phyloP scores from a whole-genome alignment of 2,113 vertebrate species.

The Hyperoodon ampullatus region DNA sequence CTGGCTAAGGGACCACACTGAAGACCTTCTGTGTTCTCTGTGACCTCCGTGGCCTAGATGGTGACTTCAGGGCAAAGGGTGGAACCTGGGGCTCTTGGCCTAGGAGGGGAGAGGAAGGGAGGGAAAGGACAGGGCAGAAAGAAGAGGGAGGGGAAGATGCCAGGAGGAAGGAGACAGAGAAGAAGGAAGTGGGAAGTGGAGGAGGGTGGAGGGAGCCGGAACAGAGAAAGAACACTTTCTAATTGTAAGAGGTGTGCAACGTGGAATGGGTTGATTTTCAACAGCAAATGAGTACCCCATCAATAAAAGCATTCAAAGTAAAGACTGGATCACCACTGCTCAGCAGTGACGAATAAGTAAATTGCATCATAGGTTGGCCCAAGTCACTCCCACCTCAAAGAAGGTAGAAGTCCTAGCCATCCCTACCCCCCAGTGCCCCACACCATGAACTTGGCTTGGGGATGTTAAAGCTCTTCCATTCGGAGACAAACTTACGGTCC shows the following conservation, averaged over 20 bases:
- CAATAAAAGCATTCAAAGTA: neutral
- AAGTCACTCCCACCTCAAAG: neutral
- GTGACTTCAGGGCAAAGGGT: neutral
- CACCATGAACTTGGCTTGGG: neutral
- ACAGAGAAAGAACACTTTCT: neutral
- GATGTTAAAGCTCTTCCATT: neutral
- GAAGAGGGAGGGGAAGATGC: neutral
- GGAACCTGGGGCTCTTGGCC: neutral
- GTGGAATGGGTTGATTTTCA: neutral
- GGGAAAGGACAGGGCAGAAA: neutral
- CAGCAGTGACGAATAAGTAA: neutral
- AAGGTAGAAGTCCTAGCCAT: neutral
- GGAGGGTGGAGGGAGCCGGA: neutral
- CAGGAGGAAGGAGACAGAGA: neutral
- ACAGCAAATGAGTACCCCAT: neutral
- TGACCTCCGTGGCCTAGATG: neutral
- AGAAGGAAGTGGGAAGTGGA: neutral
- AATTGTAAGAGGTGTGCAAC: neutral
- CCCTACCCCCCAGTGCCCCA: accelerated
- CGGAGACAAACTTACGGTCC: neutral
- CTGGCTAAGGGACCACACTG: accelerated
- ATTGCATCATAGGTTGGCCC: neutral
- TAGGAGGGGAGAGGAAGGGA: neutral
- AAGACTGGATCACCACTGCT: neutral
- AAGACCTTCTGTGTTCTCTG: neutral